Base-by-base conservation (phyloP, 1,140 invertebrate genomes). In the Hetaerina americana region DNA sequence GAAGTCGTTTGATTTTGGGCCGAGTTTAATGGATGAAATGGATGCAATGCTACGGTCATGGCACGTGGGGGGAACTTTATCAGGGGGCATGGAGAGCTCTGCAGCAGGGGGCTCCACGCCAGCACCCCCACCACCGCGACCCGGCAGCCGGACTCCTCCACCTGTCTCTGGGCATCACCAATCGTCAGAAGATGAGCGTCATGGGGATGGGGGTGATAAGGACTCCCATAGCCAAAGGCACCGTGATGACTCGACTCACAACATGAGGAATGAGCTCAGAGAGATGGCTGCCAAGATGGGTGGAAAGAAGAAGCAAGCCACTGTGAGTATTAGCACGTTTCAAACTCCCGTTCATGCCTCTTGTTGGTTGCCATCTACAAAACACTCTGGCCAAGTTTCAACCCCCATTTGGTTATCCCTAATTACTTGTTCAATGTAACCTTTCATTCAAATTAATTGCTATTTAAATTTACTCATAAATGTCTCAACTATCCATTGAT, bases 11-110 rank as follows among this genome's bases (percentile, higher is more conserved):
- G 95, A 98, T 82, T 91, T 97, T 77, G 94, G 94, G 15, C 92
- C 95, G 8, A 97, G 94, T 74, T 82, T 98, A 31, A 84, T 97
- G 77, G 95, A 96, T 78, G 96, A 98, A 82, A 96, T 98, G 87
- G 95, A 97, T 78, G 91, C 94, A 71, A 93, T 97, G 82, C 93
- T 98, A 76, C 89, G 89, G 76, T 91, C 90, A 22, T 80, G 93
- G 69, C 85, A 85, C 77, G 80, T 76, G 57, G 75, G 77, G 66
- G 40, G 40, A 2, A 57, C 40, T 57, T n/a, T 57, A n/a, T 18
- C 15, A 18, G 40, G 40, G 15, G 22, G 15, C 15, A n/a, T 18
- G 15, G 22, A 18, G 15, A 18, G 15, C 15, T 57, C 40, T 18
- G 22, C 15, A 3, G 1, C 2, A 3, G 15, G 15, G 22, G 22